Evolutionary conservation across 2,113 vertebrate genomes (phyloP).

Genomic region (Plecotus auritus): DNA sequence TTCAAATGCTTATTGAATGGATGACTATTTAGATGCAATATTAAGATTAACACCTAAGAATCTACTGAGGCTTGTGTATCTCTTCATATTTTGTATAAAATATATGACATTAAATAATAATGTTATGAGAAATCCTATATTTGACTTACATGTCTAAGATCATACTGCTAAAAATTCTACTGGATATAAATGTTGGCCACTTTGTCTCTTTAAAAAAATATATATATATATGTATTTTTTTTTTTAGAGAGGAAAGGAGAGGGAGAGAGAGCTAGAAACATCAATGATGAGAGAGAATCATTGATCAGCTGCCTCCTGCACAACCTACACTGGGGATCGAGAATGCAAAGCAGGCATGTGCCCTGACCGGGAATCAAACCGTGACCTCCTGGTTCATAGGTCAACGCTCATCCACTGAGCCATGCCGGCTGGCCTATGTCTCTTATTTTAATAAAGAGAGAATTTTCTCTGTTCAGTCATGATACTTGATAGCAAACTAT

Average conservation of each 20-base stretch:
- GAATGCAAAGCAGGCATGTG: too few relatives aligned
- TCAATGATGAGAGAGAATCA: too few relatives aligned
- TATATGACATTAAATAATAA: neutral
- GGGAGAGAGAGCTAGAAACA: too few relatives aligned
- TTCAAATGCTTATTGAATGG: neutral
- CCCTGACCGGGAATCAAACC: too few relatives aligned
- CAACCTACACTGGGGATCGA: too few relatives aligned
- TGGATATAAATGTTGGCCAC: neutral
- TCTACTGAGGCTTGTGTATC: neutral
- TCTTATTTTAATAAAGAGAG: conserved; percentile 2
- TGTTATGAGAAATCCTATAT: neutral
- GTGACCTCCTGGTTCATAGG: too few relatives aligned
- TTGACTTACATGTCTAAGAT: neutral
- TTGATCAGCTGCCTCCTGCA: too few relatives aligned
- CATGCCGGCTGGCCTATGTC: neutral
- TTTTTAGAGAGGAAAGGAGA: too few relatives aligned
- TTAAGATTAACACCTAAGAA: neutral
- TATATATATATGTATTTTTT: too few relatives aligned
- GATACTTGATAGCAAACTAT: neutral
- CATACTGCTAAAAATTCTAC: neutral
- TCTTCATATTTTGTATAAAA: neutral
- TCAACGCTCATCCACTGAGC: too few relatives aligned
- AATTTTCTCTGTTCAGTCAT: neutral
- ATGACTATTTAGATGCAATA: neutral
- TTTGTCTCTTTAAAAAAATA: neutral